These are phyloP conservation scores for Nerophis lumbriciformis DNA, from an alignment of 2,113 vertebrate genomes.

Conservation along the genomic window DNA sequence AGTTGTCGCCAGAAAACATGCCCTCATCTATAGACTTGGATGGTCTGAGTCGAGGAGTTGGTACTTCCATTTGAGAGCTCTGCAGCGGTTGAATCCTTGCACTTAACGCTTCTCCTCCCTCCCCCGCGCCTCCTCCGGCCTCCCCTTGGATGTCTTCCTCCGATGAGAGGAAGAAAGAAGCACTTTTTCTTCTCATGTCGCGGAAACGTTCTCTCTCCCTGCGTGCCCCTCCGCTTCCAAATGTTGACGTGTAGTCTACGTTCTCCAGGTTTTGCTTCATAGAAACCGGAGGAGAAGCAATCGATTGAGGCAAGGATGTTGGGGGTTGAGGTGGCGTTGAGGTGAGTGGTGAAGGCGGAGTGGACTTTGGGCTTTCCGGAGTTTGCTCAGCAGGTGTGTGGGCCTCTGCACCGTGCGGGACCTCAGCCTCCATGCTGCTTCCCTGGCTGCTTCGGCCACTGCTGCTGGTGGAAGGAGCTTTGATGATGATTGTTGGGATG, in stretches of 20 bases:
- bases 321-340: conserved; percentile 56
- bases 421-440: conserved; percentile 83
- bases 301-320: conserved; percentile 69
- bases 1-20: conserved; percentile 84
- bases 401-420: conserved; percentile 52
- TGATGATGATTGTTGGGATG: conserved; percentile 92
- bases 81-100: conserved; percentile 58
- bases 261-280: conserved; percentile 60
- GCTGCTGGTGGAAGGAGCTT: conserved; percentile 90
- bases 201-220: conserved; percentile 83
- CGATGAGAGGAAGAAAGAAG: conserved; percentile 85
- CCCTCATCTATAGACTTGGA: conserved; percentile 91
- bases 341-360: conserved; percentile 73
- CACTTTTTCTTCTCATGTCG: conserved; percentile 83
- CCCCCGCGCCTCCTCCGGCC: conserved; percentile 51
- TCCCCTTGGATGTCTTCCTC: conserved; percentile 75
- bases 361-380: conserved; percentile 40
- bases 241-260: conserved; percentile 77
- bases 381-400: conserved; percentile 37
- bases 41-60: conserved; percentile 77
- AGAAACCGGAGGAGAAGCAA: conserved; percentile 32
- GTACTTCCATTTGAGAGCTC: conserved; percentile 57
- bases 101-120: conserved; percentile 24
- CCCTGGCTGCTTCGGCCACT: conserved; percentile 89
- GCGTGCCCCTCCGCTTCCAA: conserved; percentile 71